phyloP scores from a whole-genome alignment of 2,888 invertebrate genomes.

The Aromia moschata region DNA sequence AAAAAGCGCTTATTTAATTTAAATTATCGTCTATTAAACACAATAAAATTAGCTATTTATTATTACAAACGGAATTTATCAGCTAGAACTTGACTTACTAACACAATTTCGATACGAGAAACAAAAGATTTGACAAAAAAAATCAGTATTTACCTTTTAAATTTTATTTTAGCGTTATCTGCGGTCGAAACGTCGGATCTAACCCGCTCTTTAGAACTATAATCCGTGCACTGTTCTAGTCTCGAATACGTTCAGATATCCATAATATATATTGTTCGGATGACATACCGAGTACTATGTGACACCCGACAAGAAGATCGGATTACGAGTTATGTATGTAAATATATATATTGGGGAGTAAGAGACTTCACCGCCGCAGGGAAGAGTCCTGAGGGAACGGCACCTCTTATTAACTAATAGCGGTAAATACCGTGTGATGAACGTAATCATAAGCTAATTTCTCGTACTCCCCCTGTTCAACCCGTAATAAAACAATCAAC shows the following conservation, averaged over 20 bases:
- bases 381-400: conserved; percentile 51
- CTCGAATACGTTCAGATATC: conserved; percentile 21
- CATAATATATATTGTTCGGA: conserved; percentile 26
- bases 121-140: too few relatives aligned
- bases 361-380: conserved; percentile 46
- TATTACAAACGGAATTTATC: too few relatives aligned
- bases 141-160: too few relatives aligned
- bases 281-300: conserved; percentile 35
- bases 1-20: too few relatives aligned
- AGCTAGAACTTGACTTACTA: too few relatives aligned
- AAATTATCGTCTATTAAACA: too few relatives aligned
- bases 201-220: too few relatives aligned
- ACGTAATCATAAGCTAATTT: conserved; percentile 64
- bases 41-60: too few relatives aligned
- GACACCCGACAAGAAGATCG: conserved; percentile 51
- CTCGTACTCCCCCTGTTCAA: conserved; percentile 52
- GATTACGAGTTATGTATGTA: conserved; percentile 57
- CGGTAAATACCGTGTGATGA: conserved; percentile 64
- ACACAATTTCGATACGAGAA: too few relatives aligned
- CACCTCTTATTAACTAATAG: conserved; percentile 63
- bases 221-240: too few relatives aligned
- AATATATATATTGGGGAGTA: conserved; percentile 51
- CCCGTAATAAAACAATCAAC: conserved; percentile 62
- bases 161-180: too few relatives aligned
- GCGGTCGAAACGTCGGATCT: too few relatives aligned